Evolutionary conservation across 2,888 invertebrate species (phyloP), one percentile per base, ranked within the genome.

Genomic region (Sepioteuthis lessoniana): DNA sequence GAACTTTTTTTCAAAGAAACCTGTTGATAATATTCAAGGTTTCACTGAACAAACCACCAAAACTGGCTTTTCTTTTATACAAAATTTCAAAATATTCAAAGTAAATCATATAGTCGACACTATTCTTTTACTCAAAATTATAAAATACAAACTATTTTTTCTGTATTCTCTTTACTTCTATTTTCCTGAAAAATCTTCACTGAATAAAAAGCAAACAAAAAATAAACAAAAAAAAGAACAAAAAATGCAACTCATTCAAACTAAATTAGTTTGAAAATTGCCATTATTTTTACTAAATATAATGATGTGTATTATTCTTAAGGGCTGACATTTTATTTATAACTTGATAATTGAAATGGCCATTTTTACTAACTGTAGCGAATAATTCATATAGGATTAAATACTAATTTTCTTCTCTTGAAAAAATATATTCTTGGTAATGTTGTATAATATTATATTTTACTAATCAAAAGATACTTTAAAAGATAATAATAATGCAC

Each of bases 211-310:
- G n/a, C n/a, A n/a, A n/a, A n/a, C n/a, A n/a, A n/a, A n/a, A n/a
- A n/a, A n/a, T n/a, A n/a, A n/a, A n/a, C n/a, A n/a, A n/a, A 76
- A 55, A 55, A 55, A 28, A 55, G n/a, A 76, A 10, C 8, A 76
- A 76, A 31, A n/a, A 76, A 10, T 4, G 10, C 28, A 76, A 76
- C 0, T 76, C 28, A 0, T n/a, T 76, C n/a, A 76, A 76, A n/a
- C 76, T 76, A 76, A 76, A 76, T 55, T 76, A n/a, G 76, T 76
- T 76, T 76, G 76, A 76, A 76, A 76, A 35, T 35, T 76, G 76
- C n/a, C 13, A n/a, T 8, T 13, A n/a, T 76, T 76, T 76, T 76
- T 4, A 35, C 35, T 25, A 16, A n/a, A 10, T 76, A 76, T 76
- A n/a, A 16, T 76, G n/a, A n/a, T n/a, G n/a, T n/a, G 76, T 76